Percentiles rank a stretch among this genome's conserved stretches.
Evolutionary conservation across 1,140 invertebrate species (phyloP).

Genomic region (Cydia amplana): DNA sequence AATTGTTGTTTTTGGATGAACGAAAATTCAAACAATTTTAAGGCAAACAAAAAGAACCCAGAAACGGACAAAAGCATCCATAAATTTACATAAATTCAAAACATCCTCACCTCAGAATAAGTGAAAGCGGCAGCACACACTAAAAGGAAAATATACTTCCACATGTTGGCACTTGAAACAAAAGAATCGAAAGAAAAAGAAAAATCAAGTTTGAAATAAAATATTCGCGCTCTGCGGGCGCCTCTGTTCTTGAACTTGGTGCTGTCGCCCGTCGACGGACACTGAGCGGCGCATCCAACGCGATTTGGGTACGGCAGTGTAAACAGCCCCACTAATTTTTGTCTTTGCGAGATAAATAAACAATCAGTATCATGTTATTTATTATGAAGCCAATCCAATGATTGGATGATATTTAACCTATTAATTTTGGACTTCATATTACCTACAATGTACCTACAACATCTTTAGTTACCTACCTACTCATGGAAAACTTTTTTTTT

Average conservation of each 20-base stretch:
- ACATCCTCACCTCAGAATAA: conserved; percentile 59
- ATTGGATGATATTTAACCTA: background rate
- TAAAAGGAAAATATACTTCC: conserved; percentile 63
- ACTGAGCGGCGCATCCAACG: conserved; percentile 57
- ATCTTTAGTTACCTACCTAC: too few species aligned
- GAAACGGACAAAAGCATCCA: background rate
- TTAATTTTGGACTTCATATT: background rate
- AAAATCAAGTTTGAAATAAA: conserved; percentile 44
- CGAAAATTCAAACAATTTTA: background rate
- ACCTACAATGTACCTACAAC: background rate
- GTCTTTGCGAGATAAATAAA: conserved; percentile 10
- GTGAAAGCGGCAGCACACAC: conserved; percentile 60
- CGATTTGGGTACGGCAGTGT: conserved; percentile 60
- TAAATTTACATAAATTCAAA: background rate
- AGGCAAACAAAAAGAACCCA: background rate
- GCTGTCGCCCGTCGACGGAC: conserved; percentile 58
- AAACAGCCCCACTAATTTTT: conserved; percentile 55
- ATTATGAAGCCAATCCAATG: background rate
- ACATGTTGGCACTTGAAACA: conserved; percentile 54
- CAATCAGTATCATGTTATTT: background rate
- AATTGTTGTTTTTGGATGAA: background rate
- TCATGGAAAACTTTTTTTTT: too few species aligned
- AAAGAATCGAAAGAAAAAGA: conserved; percentile 43
- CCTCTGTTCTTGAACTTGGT: conserved; percentile 58
- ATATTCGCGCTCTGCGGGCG: conserved; percentile 55